Base-by-base conservation (phyloP, 2,113 vertebrate species). In the Meriones unguiculatus region DNA sequence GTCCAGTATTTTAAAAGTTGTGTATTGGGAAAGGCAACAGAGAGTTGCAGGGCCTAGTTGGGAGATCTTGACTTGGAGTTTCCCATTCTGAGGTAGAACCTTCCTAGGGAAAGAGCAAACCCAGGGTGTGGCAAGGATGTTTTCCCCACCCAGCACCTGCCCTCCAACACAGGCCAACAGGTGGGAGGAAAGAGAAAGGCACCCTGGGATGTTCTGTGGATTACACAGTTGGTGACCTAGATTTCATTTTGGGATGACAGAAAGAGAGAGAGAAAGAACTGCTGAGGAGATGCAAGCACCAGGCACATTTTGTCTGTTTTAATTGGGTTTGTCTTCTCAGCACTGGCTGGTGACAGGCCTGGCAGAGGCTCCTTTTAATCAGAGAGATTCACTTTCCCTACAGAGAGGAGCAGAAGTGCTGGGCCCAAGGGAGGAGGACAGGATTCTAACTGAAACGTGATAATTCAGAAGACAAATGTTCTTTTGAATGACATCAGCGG, bases 141-240 rank as follows among this genome's bases (percentile, higher is more conserved):
- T 78, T 62, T 85, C 22, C 69, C 65, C 11, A 50, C 80, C 17
- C 65, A 64, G 7, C 6, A 57, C 32, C 35, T 88, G 54, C 11
- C 90, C 64, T 85, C 25, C 81, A 90, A 84, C 41, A 67, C 14
- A 12, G 13, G 9, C 1, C 72, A 85, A 41, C 28, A 18, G 11
- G 1, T 17, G 18, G 85, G 46, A 81, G 89, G 84, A n/a, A 8
- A 64, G 65, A 67, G 32, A 70, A 64, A 67, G 41, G 69, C 64
- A 84, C 52, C 41, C 78, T 25, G 87, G 35, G 18, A 10, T 90
- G 24, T 50, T 87, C 28, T 72, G 28, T 73, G 72, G 32, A 92
- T 96, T 96, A 80, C 89, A 84, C n/a, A 80, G 89, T 91, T 38
- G 65, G 73, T 93, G 97, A 96, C 91, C 95, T 97, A 96, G 93